Percentiles rank a stretch among this genome's conserved stretches.
Conservation (phyloP, 2,797 vertebrate species). For the Apogon hyalosoma region DNA sequence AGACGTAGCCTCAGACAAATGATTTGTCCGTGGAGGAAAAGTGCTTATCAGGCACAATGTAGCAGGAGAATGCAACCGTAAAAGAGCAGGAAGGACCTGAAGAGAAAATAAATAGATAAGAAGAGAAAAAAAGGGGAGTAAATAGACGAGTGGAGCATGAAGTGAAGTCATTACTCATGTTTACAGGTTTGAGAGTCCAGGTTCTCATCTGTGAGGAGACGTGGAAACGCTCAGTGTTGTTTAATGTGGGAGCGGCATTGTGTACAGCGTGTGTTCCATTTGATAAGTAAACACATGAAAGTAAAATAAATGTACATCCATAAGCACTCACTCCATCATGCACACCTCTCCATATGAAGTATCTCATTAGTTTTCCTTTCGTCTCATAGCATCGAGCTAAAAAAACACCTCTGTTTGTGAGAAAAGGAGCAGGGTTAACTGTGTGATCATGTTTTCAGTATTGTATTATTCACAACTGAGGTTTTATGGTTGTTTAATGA, state of each 20-base stretch:
- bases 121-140: conserved; percentile 3
- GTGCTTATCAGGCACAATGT: conserved; percentile 67
- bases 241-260: conserved; percentile 16
- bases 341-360: conserved; percentile 16
- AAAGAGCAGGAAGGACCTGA: conserved; percentile 24
- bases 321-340: conserved; percentile 4
- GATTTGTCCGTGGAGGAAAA: conserved; percentile 51
- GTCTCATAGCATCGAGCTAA: not conserved
- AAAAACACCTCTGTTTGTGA: conserved; percentile 9
- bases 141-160: conserved; percentile 46
- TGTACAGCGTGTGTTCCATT: conserved; percentile 5
- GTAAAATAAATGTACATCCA: conserved; percentile 4
- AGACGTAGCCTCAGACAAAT: conserved; percentile 61
- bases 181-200: conserved; percentile 45
- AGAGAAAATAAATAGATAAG: conserved; percentile 31
- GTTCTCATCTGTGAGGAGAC: conserved; percentile 40
- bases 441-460: conserved; percentile 19
- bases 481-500: conserved; percentile 29
- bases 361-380: conserved; percentile 31
- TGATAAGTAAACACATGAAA: conserved; percentile 25
- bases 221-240: conserved; percentile 18
- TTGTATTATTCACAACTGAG: conserved; percentile 14
- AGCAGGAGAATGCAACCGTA: conserved; percentile 12
- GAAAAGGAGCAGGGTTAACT: not conserved
- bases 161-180: conserved; percentile 47